Conservation (phyloP, 2,113 vertebrate genomes). For the Cottus gobio region DNA sequence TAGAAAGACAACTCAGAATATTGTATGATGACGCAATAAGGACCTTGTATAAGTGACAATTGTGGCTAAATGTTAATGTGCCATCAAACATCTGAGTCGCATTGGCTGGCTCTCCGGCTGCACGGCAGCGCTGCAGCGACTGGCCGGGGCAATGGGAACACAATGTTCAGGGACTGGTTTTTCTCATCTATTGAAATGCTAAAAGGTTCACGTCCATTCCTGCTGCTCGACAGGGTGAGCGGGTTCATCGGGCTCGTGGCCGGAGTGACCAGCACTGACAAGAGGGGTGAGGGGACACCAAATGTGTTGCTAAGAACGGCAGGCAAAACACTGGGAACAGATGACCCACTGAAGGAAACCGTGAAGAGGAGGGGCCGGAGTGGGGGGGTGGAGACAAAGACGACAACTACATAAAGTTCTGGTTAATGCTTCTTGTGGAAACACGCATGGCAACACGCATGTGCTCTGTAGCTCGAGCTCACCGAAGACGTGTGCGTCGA, state of each 20-base stretch:
- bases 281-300: background rate
- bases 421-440: slow-evolving; percentile 10
- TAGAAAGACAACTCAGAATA: background rate
- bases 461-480: background rate
- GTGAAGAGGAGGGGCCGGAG: background rate
- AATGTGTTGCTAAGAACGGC: background rate
- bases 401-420: slow-evolving; percentile 8
- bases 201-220: slow-evolving; percentile 40
- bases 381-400: background rate
- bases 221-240: slow-evolving; percentile 16
- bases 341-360: slow-evolving; percentile 8
- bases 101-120: slow-evolving; percentile 12
- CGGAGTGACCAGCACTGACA: background rate
- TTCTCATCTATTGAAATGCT: slow-evolving; percentile 51
- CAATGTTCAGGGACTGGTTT: slow-evolving; percentile 42
- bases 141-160: slow-evolving; percentile 27
- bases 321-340: slow-evolving; percentile 25
- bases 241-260: slow-evolving; percentile 20
- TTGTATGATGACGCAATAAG: background rate
- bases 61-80: background rate
- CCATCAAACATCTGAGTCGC: slow-evolving; percentile 1
- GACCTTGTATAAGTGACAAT: background rate
- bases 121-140: slow-evolving; percentile 3
- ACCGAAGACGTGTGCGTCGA: background rate
- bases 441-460: background rate